Conservation (phyloP, 2,888 invertebrate genomes). For the Beris chalybata region DNA sequence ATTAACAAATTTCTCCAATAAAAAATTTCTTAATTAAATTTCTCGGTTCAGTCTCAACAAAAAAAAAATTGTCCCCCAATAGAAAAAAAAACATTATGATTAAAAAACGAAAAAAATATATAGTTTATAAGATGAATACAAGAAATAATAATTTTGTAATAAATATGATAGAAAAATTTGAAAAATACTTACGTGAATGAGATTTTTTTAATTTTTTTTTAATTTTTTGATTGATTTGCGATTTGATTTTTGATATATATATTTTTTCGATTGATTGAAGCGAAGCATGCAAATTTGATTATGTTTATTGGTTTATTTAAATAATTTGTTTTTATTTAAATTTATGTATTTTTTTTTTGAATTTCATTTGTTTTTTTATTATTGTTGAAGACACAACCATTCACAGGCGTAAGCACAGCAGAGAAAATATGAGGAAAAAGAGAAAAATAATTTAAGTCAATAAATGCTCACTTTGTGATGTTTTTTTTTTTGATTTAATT, state of each 20-base stretch:
- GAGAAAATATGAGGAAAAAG: conserved; percentile 73
- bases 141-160: conserved; percentile 12
- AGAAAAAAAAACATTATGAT: no score
- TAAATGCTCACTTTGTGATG: conserved; percentile 39
- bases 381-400: conserved; percentile 77
- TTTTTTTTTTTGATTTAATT: conserved; percentile 44
- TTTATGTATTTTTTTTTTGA: conserved; percentile 3
- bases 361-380: conserved; percentile 33
- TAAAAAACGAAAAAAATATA: not conserved
- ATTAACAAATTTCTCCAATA: no score
- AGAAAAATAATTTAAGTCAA: conserved; percentile 66
- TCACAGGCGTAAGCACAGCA: conserved; percentile 82
- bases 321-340: not conserved
- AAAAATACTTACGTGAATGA: conserved; percentile 38
- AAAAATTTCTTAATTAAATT: no score
- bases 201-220: conserved; percentile 34
- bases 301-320: conserved; percentile 20
- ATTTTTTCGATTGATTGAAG: conserved; percentile 38
- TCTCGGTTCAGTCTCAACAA: no score
- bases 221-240: conserved; percentile 24
- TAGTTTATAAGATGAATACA: not conserved
- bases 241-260: conserved; percentile 25
- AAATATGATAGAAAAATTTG: not conserved
- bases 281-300: conserved; percentile 41
- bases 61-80: no score